Evolutionary conservation across 2,888 invertebrate genomes (phyloP).

Genomic region (Cremastinae sp.): DNA sequence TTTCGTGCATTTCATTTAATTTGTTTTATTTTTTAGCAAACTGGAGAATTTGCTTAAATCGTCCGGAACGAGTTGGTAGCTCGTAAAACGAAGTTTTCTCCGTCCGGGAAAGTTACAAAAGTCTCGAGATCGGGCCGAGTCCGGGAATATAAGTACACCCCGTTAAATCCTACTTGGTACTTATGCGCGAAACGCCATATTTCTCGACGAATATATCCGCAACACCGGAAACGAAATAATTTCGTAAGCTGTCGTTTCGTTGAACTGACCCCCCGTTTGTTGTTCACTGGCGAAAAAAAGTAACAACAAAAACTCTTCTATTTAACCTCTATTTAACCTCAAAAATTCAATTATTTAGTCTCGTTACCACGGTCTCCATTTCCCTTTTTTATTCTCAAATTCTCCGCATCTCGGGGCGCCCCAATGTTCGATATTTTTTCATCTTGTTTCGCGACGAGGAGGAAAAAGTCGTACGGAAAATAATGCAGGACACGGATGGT

Average conservation of each 20-base stretch:
- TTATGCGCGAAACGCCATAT: too few species aligned
- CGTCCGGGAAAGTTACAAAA: not conserved
- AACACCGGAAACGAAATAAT: slow-evolving; percentile 26
- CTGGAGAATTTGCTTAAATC: too few species aligned
- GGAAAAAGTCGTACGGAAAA: slow-evolving; percentile 34
- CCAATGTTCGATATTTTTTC: slow-evolving; percentile 30
- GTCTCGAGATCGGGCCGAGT: not conserved
- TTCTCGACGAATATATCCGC: too few species aligned
- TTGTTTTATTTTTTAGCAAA: too few species aligned
- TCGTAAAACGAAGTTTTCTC: too few species aligned
- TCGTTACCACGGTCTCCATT: slow-evolving; percentile 38
- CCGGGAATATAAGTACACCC: too few species aligned
- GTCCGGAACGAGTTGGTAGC: too few species aligned
- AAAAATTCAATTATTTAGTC: not conserved
- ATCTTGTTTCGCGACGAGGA: slow-evolving; percentile 39
- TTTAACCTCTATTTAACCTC: slow-evolving; percentile 37
- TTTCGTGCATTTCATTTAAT: too few species aligned
- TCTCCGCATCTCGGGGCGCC: not conserved
- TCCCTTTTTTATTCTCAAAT: slow-evolving; percentile 32
- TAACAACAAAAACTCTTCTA: slow-evolving; percentile 45
- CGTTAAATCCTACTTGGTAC: too few species aligned
- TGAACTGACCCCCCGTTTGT: slow-evolving; percentile 24
- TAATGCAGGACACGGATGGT: slow-evolving; percentile 29
- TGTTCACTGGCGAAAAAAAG: slow-evolving; percentile 20
- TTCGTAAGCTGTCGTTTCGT: slow-evolving; percentile 39